Evolutionary conservation across 2,113 vertebrate species (phyloP), one percentile per base, ranked within the genome.

Genomic region (Syngnathus scovelli): DNA sequence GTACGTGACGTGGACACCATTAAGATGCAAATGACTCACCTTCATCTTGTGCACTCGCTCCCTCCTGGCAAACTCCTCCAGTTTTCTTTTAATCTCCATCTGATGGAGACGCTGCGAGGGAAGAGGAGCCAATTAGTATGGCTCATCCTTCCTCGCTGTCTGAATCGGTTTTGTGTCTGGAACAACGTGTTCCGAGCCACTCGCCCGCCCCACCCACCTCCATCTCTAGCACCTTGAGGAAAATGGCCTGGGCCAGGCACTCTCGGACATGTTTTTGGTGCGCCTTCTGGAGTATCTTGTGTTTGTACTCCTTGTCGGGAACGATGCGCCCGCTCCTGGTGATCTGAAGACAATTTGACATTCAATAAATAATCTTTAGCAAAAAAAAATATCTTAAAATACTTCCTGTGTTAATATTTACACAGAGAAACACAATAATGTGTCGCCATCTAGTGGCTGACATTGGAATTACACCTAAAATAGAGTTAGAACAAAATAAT

Each of bases 261-360:
- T 95, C 92, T 55, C 89, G 87, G 1, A 93, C 64, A 0, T 92
- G 89, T 66, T 86, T 91, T 69, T 96, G 92, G 43, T 94, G 94
- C n/a, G 93, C 23, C 71, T 64, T 91, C 76, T 91, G 92, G 85
- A 93, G 86, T 41, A 91, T 80, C 70, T 93, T 95, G 56, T 92
- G 86, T 2, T 80, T 89, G 69, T 94, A 96, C 84, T 98, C 96
- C 18, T 93, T 95, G 79, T 99, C 95, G 0, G 95, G 87, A 66
- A 98, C 91, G 64, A 99, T 94, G 52, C 92, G 92, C 23, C 96
- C 96, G 68, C 90, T 98, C 86, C 91, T 91, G 65, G 94, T 95
- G 80, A 99, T 92, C 96, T 99, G 44, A 15, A 15, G 44, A 46
- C 0, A 13, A 46, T 15, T 46, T 46, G 44, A 16, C 12, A 46